Base-by-base conservation (phyloP, 1,140 invertebrate species). In the Drosophila orena region DNA sequence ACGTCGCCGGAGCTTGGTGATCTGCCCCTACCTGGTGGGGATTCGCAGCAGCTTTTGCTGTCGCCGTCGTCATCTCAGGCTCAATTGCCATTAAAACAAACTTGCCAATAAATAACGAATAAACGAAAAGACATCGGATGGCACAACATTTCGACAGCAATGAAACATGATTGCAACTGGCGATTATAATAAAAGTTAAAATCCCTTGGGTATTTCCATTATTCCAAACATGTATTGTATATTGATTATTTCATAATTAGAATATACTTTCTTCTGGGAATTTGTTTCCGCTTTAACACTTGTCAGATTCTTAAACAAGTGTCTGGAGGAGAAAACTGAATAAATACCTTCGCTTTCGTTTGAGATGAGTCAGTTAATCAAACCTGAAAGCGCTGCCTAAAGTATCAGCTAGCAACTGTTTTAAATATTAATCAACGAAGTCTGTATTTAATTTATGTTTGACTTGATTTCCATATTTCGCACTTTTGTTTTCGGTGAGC, bases 51-150 rank as follows among this genome's bases (percentile, higher is more conserved):
- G 55, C 69, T 88, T 83, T 88, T 75, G 70, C 47, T 44, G 62
- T 43, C 57, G 53, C 10, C 27, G 55, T 44, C 42, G 15, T 20
- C 20, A 12, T 43, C 42, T 43, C 54, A 52, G 57, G 24, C n/a
- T 75, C 65, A 34, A 57, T 60, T 77, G 84, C 83, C 79, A 79
- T 83, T 72, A 88, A 85, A 85, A 43, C 47, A 79, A 77, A 89
- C 76, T 83, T 88, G 83, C 76, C 75, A 81, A 86, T 88, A 88
- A 79, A 88, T 79, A 88, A 72, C 75, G 68, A 64, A 56, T 43
- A 76, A 77, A 69, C 59, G 55, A 64, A 77, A 73, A 62, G 59
- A 50, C 44, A 70, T 43, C 56, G 43, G 38, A 47, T 88, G 77
- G 57, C 58, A 76, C 66, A 62, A 73, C 61, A 52, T 60, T 70